Evolutionary conservation across 2,888 invertebrate genomes (phyloP).

Genomic region (Meandrusa payeni): DNA sequence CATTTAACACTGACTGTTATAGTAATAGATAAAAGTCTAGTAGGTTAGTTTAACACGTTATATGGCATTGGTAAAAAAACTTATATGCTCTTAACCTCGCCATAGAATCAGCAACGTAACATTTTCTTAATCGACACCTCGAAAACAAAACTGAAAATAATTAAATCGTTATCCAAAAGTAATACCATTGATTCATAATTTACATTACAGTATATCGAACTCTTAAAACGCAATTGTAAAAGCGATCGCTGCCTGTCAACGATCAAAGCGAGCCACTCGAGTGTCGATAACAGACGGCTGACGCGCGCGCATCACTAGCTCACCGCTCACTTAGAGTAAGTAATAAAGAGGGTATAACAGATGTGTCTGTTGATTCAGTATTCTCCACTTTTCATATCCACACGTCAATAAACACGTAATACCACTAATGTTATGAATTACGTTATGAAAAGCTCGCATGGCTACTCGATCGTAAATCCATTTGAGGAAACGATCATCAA

Average conservation of each 20-base stretch:
- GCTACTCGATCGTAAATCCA: constrained; percentile 10
- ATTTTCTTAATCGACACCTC: no score
- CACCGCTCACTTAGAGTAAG: constrained; percentile 14
- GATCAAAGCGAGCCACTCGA: constrained; percentile 12
- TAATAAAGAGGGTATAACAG: constrained; percentile 22
- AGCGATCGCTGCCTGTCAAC: constrained; percentile 6
- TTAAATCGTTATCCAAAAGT: background rate
- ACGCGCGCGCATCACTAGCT: constrained; percentile 15
- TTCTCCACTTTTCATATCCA: constrained; percentile 20
- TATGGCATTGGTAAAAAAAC: no score
- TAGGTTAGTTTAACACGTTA: no score
- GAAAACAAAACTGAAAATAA: background rate
- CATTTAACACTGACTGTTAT: no score
- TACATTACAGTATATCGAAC: background rate
- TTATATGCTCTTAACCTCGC: no score
- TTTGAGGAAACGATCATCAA: constrained; percentile 3
- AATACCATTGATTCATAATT: constrained; percentile 3
- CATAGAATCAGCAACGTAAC: no score
- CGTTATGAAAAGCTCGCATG: constrained; percentile 15
- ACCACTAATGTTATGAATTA: constrained; percentile 9
- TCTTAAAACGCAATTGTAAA: constrained; percentile 4
- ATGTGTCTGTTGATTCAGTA: constrained; percentile 19
- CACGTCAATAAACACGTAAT: constrained; percentile 24
- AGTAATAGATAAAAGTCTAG: no score
- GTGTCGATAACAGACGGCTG: constrained; percentile 5